Evolutionary conservation across 2,888 invertebrate genomes (phyloP), one percentile per base, ranked within the genome.

Genomic region (Lasioglossum lativentre): DNA sequence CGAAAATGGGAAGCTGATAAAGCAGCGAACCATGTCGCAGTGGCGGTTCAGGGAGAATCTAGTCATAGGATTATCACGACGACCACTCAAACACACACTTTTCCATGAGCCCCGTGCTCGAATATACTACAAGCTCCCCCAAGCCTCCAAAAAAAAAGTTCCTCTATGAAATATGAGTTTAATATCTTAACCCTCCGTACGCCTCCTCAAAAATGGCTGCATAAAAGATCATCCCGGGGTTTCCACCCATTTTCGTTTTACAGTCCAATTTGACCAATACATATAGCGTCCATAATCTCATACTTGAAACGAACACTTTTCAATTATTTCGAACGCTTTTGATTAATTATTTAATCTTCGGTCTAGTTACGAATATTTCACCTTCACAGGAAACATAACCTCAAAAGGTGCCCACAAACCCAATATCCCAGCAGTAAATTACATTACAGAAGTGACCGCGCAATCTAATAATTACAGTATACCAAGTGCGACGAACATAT

Each of bases 1-100:
- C 76, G 78, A 82, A 88, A 82, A 78, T 71, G 75, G 78, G 66
- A 79, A 87, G 72, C 79, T 80, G 86, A 88, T 89, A 89, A 85
- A 86, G 85, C 88, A 85, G 72, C 56, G n/a, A 56, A 56, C 56
- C 56, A 56, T 56, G n/a, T 56, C 56, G n/a, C 56, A n/a, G 3
- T 10, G n/a, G 8, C n/a, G 52, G 10, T n/a, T 56, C 56, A 56
- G n/a, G 10, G 10, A n/a, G 56, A 8, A 56, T 56, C n/a, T 56
- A 56, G n/a, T n/a, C 56, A 12, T 12, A 12, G 56, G 56, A 56
- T 56, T 56, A n/a, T n/a, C n/a, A 4, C 23, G 8, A 56, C 56
- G 8, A n/a, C 1, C 56, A n/a, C 56, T n/a, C 12, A n/a, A 12
- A 56, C 56, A 56, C n/a, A 56, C 12, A 56, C 56, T 56, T n/a